Evolutionary conservation across 2,113 vertebrate species (phyloP).

Genomic region (Apteryx owenii): DNA sequence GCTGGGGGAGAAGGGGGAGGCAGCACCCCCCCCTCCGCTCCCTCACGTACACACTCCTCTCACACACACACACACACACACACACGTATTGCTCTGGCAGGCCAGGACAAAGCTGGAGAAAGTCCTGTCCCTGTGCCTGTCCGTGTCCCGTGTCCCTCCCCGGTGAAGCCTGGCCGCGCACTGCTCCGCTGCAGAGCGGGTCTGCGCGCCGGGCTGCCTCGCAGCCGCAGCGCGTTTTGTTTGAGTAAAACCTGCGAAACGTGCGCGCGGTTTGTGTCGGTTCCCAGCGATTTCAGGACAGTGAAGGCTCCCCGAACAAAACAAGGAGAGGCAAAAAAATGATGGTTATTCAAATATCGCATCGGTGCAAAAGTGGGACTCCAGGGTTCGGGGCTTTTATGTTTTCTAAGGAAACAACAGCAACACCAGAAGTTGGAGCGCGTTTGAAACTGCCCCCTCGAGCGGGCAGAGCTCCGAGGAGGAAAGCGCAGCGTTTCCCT

Average conservation of each 20-base stretch:
- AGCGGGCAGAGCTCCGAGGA: background rate
- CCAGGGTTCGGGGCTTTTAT: too few species aligned
- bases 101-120: background rate
- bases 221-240: background rate
- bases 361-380: background rate
- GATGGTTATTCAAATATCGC: background rate
- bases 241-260: background rate
- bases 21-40: background rate
- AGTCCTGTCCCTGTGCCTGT: background rate
- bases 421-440: background rate
- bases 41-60: background rate
- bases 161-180: background rate
- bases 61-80: too few species aligned
- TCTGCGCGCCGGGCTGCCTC: background rate
- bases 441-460: background rate
- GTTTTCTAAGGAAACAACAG: background rate
- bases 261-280: accelerated
- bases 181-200: too few species aligned
- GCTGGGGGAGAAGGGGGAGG: background rate
- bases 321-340: background rate
- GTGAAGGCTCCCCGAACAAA: background rate
- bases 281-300: too few species aligned
- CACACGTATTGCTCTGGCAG: background rate
- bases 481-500: too few species aligned
- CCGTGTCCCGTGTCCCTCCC: background rate